phyloP scores from a whole-genome alignment of 2,113 vertebrate species.

The Nycticebus coucang region DNA sequence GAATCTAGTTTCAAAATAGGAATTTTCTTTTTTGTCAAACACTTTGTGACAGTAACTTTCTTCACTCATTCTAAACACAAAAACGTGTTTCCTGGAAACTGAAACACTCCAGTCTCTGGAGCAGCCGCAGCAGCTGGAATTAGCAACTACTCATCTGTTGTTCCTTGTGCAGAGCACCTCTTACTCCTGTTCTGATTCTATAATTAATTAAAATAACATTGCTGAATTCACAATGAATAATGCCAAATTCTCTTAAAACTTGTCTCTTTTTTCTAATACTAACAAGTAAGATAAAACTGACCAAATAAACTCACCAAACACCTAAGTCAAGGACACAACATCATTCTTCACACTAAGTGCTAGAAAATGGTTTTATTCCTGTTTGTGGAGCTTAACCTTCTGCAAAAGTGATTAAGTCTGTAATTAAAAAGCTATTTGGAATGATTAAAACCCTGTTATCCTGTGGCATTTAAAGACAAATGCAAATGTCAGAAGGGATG shows the following conservation, averaged over 20 bases:
- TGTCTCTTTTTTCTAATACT: conserved; percentile 68
- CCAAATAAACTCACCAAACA: conserved; percentile 80
- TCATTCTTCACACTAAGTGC: conserved; percentile 81
- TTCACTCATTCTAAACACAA: not conserved
- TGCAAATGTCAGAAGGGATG: conserved; percentile 89
- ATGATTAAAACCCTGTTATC: conserved; percentile 88
- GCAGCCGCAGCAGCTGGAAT: not conserved
- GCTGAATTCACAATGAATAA: conserved; percentile 55
- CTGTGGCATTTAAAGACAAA: conserved; percentile 90
- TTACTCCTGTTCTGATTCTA: conserved; percentile 45
- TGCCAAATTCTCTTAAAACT: conserved; percentile 75
- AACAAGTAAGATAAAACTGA: conserved; percentile 82
- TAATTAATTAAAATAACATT: conserved; percentile 77
- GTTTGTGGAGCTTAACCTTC: conserved; percentile 88
- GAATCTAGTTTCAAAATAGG: not conserved
- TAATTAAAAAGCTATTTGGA: conserved; percentile 90
- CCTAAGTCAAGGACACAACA: conserved; percentile 81
- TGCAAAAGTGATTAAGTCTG: conserved; percentile 87
- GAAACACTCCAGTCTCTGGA: not conserved
- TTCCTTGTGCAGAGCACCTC: conserved; percentile 47
- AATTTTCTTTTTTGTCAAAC: not conserved
- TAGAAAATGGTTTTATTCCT: conserved; percentile 87
- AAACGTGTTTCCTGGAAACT: not conserved
- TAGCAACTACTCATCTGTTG: not conserved
- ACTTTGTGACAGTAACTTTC: not conserved